phyloP scores from a whole-genome alignment of 2,888 invertebrate genomes.

The Drosophila prostipennis region DNA sequence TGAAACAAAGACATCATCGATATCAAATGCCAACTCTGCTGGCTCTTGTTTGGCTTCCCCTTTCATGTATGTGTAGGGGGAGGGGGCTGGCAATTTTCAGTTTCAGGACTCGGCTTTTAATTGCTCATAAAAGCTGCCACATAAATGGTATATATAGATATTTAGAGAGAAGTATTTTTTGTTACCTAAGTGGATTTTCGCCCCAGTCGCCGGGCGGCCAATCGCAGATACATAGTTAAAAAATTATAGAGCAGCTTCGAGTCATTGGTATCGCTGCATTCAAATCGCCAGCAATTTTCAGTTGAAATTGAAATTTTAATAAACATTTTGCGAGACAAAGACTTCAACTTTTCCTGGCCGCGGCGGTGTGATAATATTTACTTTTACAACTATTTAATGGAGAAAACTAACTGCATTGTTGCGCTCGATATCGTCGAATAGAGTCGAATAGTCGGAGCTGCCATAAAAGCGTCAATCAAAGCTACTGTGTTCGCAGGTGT shows the following conservation, averaged over 20 bases:
- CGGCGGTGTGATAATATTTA: conserved; percentile 43
- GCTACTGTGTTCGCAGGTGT: conserved; percentile 32
- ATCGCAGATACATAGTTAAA: conserved; percentile 8
- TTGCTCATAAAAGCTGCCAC: conserved; percentile 34
- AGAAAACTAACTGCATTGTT: conserved; percentile 42
- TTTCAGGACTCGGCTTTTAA: conserved; percentile 29
- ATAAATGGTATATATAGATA: conserved; percentile 13
- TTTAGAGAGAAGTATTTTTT: conserved; percentile 6
- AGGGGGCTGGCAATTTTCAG: conserved; percentile 5
- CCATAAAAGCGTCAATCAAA: conserved; percentile 44
- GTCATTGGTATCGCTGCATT: conserved; percentile 27
- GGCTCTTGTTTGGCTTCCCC: conserved; percentile 63
- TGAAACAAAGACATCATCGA: conserved; percentile 80
- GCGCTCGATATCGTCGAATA: not conserved
- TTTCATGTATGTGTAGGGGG: conserved; percentile 6
- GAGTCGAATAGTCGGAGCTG: conserved; percentile 15
- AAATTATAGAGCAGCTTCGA: conserved; percentile 16
- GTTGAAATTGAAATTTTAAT: conserved; percentile 26
- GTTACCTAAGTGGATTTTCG: conserved; percentile 12
- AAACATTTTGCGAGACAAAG: conserved; percentile 25
- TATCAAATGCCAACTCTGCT: conserved; percentile 68
- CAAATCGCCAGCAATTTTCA: conserved; percentile 25
- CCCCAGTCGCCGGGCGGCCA: conserved; percentile 13
- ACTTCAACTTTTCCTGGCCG: conserved; percentile 6
- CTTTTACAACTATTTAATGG: conserved; percentile 47